phyloP scores from a whole-genome alignment of 2,113 vertebrate species.

The Cervus canadensis region DNA sequence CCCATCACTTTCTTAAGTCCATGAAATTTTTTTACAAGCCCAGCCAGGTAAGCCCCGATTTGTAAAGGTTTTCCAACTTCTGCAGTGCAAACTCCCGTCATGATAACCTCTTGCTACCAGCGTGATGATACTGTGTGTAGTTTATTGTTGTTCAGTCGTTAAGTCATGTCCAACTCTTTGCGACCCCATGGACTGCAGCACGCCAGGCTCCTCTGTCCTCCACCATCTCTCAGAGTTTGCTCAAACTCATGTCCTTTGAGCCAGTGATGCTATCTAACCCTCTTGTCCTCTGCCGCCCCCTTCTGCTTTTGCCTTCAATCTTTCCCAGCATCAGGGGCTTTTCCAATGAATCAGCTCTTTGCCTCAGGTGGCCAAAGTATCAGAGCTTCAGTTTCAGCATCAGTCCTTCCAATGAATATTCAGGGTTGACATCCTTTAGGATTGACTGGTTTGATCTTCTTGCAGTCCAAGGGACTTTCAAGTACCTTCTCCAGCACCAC shows the following conservation, averaged over 20 bases:
- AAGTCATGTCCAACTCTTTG: neutral
- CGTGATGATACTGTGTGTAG: rapidly evolving
- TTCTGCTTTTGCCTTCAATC: neutral
- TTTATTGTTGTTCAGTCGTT: neutral
- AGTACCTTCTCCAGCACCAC: neutral
- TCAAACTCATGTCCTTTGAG: neutral
- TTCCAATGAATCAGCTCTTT: neutral
- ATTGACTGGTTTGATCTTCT: neutral
- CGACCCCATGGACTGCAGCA: neutral
- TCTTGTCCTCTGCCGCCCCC: neutral
- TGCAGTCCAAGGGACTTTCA: neutral
- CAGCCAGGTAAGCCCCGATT: neutral
- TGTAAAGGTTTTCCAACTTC: neutral
- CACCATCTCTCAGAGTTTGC: neutral
- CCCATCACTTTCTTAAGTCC: neutral
- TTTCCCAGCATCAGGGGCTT: neutral
- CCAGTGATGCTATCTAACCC: neutral
- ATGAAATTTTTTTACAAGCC: neutral
- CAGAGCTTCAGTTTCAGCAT: neutral
- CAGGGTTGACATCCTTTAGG: neutral
- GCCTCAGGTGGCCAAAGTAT: neutral
- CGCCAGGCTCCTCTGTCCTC: neutral
- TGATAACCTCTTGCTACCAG: neutral
- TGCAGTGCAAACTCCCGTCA: neutral
- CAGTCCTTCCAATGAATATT: neutral